A percentile compares a stretch with the other conserved stretches of the same genome.
phyloP scores from a whole-genome alignment of 2,888 invertebrate genomes.

The Drosophila borborema region DNA sequence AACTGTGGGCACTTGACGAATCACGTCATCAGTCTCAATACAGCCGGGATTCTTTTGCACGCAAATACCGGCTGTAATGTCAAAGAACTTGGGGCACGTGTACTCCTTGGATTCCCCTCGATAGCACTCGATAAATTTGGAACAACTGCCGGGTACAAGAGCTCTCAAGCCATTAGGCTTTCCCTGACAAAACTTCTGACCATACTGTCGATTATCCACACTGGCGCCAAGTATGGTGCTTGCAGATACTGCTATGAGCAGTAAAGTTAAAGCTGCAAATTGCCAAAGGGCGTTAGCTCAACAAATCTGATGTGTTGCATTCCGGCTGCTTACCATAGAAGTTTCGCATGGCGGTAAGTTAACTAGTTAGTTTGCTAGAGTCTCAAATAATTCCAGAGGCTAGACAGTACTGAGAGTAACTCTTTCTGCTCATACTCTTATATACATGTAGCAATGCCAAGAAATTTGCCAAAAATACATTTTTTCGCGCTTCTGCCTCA shows the following conservation, averaged over 20 bases:
- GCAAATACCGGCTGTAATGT: slow-evolving; percentile 61
- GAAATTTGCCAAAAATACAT: slow-evolving; percentile 32
- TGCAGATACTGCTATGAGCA: slow-evolving; percentile 52
- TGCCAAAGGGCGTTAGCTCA: slow-evolving; percentile 1
- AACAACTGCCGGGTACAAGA: slow-evolving; percentile 77
- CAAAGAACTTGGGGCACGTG: slow-evolving; percentile 65
- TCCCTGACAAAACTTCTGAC: slow-evolving; percentile 64
- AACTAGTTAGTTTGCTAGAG: slow-evolving; percentile 1
- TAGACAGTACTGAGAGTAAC: slow-evolving; percentile 35
- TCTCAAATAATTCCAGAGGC: slow-evolving; percentile 25
- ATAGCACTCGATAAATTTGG: slow-evolving; percentile 73
- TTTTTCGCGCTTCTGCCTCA: slow-evolving; percentile 31
- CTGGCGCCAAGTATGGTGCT: slow-evolving; percentile 55
- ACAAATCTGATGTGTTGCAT: background rate
- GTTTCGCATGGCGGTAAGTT: slow-evolving; percentile 44
- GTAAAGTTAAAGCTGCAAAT: slow-evolving; percentile 51
- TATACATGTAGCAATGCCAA: slow-evolving; percentile 39
- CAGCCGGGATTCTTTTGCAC: slow-evolving; percentile 66
- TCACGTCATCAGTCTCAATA: slow-evolving; percentile 30
- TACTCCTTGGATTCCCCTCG: slow-evolving; percentile 52
- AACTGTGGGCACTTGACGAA: background rate
- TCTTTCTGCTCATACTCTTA: slow-evolving; percentile 5
- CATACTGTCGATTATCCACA: slow-evolving; percentile 67
- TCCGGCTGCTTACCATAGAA: slow-evolving; percentile 51
- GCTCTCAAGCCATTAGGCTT: slow-evolving; percentile 69